phyloP scores from a whole-genome alignment of 2,113 vertebrate genomes.

The Notechis scutatus region DNA sequence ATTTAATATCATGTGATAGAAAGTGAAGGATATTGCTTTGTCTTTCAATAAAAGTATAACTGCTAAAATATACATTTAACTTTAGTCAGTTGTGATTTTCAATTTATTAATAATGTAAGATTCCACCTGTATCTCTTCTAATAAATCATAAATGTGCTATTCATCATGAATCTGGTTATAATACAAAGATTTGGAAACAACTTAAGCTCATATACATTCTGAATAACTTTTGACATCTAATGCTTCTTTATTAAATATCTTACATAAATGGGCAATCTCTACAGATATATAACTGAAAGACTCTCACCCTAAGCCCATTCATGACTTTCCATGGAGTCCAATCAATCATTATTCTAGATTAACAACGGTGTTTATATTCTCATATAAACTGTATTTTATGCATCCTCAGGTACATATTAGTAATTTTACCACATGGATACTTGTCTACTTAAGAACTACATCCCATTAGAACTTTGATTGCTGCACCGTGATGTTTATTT shows the following conservation, averaged over 20 bases:
- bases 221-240: constrained; percentile 2
- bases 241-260: background rate
- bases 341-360: background rate
- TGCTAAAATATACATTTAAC: background rate
- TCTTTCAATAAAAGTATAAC: background rate
- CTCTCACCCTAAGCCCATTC: background rate
- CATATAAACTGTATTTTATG: background rate
- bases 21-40: background rate
- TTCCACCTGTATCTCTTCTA: background rate
- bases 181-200: constrained; percentile 7
- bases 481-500: constrained; percentile 11
- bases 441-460: constrained; percentile 34
- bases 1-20: accelerated
- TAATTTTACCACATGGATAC: constrained; percentile 31
- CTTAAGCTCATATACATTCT: background rate
- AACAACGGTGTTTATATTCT: background rate
- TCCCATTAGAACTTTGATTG: constrained; percentile 17
- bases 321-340: background rate
- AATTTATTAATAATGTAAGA: constrained; percentile 7
- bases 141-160: background rate
- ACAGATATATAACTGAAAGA: background rate
- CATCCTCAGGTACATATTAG: constrained; percentile 7
- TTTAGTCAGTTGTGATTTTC: constrained; percentile 2
- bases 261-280: constrained; percentile 6
- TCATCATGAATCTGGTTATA: background rate